Conservation (phyloP, 2,888 invertebrate genomes). For the Troides oblongomaculatus region DNA sequence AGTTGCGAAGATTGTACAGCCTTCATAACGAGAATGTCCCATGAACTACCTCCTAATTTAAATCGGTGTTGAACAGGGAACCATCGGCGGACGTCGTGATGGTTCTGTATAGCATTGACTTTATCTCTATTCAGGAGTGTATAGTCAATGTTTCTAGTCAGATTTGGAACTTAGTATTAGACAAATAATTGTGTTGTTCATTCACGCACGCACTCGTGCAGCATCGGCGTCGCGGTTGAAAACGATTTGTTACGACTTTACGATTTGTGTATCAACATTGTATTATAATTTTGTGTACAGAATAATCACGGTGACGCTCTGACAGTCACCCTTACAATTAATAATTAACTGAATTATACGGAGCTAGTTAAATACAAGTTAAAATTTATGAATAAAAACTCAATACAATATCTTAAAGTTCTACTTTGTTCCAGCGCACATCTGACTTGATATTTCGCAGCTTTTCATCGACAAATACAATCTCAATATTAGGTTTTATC, state of each 20-base stretch:
- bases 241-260: not conserved
- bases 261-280: not conserved
- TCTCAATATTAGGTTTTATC: slow-evolving; percentile 75
- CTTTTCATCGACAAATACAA: slow-evolving; percentile 73
- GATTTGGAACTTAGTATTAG: slow-evolving; percentile 68
- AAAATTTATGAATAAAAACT: not conserved
- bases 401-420: not conserved
- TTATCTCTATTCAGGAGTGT: slow-evolving; percentile 44
- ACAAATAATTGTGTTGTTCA: slow-evolving; percentile 41
- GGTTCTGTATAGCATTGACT: slow-evolving; percentile 51
- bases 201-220: slow-evolving; percentile 34
- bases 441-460: slow-evolving; percentile 72
- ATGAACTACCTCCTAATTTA: slow-evolving; percentile 77
- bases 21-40: slow-evolving; percentile 53
- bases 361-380: not conserved
- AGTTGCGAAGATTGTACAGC: slow-evolving; percentile 70
- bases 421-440: slow-evolving; percentile 51
- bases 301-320: not conserved
- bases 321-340: not conserved
- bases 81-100: slow-evolving; percentile 53
- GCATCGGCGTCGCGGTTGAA: slow-evolving; percentile 1
- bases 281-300: not conserved
- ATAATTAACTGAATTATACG: not conserved
- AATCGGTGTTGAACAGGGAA: slow-evolving; percentile 64
- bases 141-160: slow-evolving; percentile 71